Base-by-base conservation (phyloP, 2,113 vertebrate species). In the Pteropus alecto region DNA sequence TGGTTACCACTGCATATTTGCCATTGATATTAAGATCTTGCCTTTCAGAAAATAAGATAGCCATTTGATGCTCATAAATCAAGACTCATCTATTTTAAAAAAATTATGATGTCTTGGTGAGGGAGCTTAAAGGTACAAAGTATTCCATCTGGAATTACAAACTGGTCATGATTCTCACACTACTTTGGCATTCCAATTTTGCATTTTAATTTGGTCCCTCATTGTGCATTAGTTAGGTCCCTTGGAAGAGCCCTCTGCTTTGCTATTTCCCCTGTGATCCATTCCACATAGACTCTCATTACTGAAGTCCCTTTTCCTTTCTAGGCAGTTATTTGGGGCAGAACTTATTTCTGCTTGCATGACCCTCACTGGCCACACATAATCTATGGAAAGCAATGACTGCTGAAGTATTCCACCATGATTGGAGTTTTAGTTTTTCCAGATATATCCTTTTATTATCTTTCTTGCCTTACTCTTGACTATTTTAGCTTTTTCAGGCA, bases 41-140 rank as follows among this genome's bases (percentile, higher is more conserved):
- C 94, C 76, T 94, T 38, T 82, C 43, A 65, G 82, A 91, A 98
- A 97, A 86, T 93, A 48, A 89, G 41, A 94, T 63, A 88, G 67
- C 19, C 22, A 61, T 89, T 73, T 63, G 48, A 63, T 67, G 28
- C 63, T 94, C 48, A 79, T 79, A 90, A 93, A 96, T 96, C 82
- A 94, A 71, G 70, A 85, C 5, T 6, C 7, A 82, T 86, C 67
- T 78, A 43, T 28, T 95, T 86, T 61, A 3, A 86, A 91, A 89
- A 76, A 81, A 30, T 51, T n/a, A 43, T 48, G 7, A 70, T 67
- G 0, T 54, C 24, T 58, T 94, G 33, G 43, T 46, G 41, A 95
- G 28, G 63, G 22, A 85, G 28, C 19, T 68, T 71, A n/a, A 88
- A 90, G 58, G 5, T 68, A 56, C 41, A 78, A 33, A 77, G n/a